A percentile compares a stretch with the other conserved stretches of the same genome.
Evolutionary conservation across 2,113 vertebrate species (phyloP).

Genomic region (Petroica traversi): DNA sequence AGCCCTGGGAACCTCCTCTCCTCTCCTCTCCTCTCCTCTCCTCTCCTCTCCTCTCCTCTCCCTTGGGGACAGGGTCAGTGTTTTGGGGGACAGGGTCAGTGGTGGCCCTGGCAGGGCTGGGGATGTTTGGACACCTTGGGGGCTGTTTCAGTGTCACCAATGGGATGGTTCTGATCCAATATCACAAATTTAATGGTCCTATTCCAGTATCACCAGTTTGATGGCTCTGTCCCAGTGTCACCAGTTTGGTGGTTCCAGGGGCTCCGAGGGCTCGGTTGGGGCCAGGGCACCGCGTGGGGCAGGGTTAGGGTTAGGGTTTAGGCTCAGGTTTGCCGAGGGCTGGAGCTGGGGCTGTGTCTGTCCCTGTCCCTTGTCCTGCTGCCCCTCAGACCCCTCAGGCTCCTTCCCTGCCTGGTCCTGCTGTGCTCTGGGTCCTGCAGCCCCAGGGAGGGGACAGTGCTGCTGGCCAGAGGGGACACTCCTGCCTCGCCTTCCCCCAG

Average conservation of each 20-base stretch:
- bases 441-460: neutral
- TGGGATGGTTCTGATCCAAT: too few species aligned
- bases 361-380: neutral
- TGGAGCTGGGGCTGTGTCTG: neutral
- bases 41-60: neutral
- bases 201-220: too few species aligned
- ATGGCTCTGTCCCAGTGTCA: neutral
- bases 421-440: too few species aligned
- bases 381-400: neutral
- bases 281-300: neutral
- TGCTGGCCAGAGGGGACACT: neutral
- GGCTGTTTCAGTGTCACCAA: neutral
- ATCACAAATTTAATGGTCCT: too few species aligned
- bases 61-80: neutral
- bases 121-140: accelerated
- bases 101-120: neutral
- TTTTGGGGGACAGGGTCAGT: neutral
- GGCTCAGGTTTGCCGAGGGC: neutral
- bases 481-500: neutral
- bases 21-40: neutral
- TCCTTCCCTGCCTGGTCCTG: neutral
- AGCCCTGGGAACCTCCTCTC: neutral
- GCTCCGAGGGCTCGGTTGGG: neutral
- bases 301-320: too few species aligned
- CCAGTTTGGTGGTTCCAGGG: neutral